Percentiles rank a stretch among this genome's conserved stretches.
Evolutionary conservation across 2,113 vertebrate genomes (phyloP).

Genomic region (Chroicocephalus ridibundus): DNA sequence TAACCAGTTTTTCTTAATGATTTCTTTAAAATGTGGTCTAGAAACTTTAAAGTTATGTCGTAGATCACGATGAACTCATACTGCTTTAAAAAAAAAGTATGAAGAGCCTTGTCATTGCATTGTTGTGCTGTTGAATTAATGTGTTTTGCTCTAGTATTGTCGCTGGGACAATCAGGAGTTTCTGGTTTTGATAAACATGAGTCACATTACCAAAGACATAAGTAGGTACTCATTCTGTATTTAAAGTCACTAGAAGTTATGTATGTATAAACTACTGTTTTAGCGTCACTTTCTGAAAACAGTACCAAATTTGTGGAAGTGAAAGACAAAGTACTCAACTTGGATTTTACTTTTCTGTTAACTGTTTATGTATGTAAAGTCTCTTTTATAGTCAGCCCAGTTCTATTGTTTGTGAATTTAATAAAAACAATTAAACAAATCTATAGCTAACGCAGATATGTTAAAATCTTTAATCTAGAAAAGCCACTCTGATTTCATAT

Average conservation of each 20-base stretch:
- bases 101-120: accelerated
- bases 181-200: not conserved
- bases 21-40: not conserved
- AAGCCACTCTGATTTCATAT: not conserved
- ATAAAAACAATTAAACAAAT: not conserved
- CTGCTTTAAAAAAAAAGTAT: not conserved
- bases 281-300: not conserved
- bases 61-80: accelerated
- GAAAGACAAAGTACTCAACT: not conserved
- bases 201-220: not conserved
- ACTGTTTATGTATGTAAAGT: not conserved
- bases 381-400: not conserved
- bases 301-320: not conserved
- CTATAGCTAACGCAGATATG: not conserved
- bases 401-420: not conserved
- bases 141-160: not conserved
- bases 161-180: not conserved
- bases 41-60: not conserved
- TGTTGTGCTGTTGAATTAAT: not conserved
- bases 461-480: not conserved
- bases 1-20: not conserved
- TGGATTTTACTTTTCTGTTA: not conserved
- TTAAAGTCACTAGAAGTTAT: not conserved
- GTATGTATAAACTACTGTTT: not conserved
- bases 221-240: not conserved